Base-by-base conservation (phyloP, 2,113 vertebrate genomes). In the Lipophrys pholis region DNA sequence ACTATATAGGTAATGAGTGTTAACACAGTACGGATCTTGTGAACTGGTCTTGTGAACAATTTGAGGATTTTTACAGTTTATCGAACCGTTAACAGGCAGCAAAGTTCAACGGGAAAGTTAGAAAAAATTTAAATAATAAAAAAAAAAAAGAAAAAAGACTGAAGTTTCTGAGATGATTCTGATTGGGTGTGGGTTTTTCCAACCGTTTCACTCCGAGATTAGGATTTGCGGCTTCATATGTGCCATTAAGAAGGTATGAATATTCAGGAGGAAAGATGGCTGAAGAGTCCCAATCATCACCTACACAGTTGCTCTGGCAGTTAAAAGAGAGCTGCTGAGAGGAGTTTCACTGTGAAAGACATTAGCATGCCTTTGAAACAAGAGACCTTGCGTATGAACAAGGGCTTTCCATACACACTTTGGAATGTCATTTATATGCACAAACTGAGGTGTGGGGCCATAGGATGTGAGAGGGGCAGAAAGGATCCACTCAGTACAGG, bases 341-440 rank as follows among this genome's bases (percentile, higher is more conserved):
- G 80, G 74, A 84, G 89, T 84, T 89, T 72, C 71, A 69, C 84
- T 61, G 77, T 71, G 79, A 81, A 57, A 83, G 70, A 67, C 85
- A 89, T 91, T 90, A 89, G 91, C 89, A 91, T 91, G 72, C 85
- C 90, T 92, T 91, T 91, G 91, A 91, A 91, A 92, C 83, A 30
- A 84, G 89, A 91, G 90, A 92, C 85, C 90, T 88, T 85, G 89
- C 75, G 83, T 82, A 64, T 58, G 86, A 88, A 89, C 76, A 76
- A 92, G 87, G 78, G 80, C 84, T 51, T 65, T 90, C 87, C 87
- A 81, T 83, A 73, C 80, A 74, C 88, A 90, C 88, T 87, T 83
- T 90, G 91, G 91, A 90, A 92, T 91, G 87, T 86, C 40, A 91
- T 92, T 92, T 84, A 90, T 89, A 92, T 91, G 88, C 91, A 86